Base-by-base conservation (phyloP, 1,140 invertebrate species). In the Coelopa frigida region DNA sequence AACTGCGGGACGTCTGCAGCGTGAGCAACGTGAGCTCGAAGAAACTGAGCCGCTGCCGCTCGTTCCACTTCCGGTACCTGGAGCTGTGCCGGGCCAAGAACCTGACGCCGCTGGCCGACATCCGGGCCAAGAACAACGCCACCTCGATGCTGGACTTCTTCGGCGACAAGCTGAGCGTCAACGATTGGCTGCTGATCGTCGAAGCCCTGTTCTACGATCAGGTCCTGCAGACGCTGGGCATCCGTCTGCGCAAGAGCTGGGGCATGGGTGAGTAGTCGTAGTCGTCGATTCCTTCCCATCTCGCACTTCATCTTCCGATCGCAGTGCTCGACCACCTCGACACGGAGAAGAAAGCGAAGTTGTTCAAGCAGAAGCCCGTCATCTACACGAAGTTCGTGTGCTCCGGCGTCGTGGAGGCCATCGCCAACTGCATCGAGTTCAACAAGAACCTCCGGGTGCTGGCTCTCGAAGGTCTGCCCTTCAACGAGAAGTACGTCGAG, bases 181-280 rank as follows among this genome's bases (percentile, higher is more conserved):
- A 75, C 44, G 79, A 83, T 45, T 83, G 81, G 80, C 59, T 59
- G 10, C 74, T 79, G 3, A 74, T 82, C 4, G 57, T 79, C 21
- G 76, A 78, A 37, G 75, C 81, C 0, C 49, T 83, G 0, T 71
- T 75, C 0, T 55, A 75, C 18, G 81, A 82, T 54, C 70, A 73
- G 7, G 75, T 72, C 17, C 62, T 82, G 4, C 74, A 77, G 50
- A 68, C 70, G n/a, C 55, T 78, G 15, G 55, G 61, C n/a, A 62
- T 78, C 29, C 68, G 65, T 35, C 56, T 70, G 38, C 55, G 64
- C n/a, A 65, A 68, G 37, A 62, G 55, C 44, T 58, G 64, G 48
- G 54, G 50, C 14, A 52, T 52, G 24, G 53, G 65, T 68, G 21
- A 55, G 58, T 52, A 7, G n/a, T n/a, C n/a, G n/a, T n/a, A n/a